Evolutionary conservation across 92 coral and sea anemone species (phyloP).

Genomic region (Umimayanthus chanpuru): DNA sequence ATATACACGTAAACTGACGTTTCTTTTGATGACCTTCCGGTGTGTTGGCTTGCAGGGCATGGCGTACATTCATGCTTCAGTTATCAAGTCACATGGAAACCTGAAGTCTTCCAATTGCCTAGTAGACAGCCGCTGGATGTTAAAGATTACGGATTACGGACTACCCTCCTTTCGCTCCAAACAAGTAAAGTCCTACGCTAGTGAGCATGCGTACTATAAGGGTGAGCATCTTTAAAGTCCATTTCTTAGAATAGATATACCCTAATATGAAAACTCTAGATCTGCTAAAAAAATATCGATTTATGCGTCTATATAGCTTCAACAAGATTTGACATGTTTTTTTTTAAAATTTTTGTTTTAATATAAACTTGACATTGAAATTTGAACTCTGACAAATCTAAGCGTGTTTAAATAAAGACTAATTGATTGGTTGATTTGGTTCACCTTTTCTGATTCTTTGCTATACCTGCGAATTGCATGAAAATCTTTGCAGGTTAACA

Average conservation of each 20-base stretch:
- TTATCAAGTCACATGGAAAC: conserved; percentile 95
- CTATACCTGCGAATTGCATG: neutral
- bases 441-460: no score
- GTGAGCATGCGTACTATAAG: conserved; percentile 79
- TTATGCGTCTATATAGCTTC: no score
- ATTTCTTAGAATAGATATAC: neutral
- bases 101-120: conserved; percentile 93
- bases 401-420: no score
- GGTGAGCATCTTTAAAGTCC: conserved; percentile 44
- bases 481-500: neutral
- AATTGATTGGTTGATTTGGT: no score
- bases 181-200: conserved; percentile 85
- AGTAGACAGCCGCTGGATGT: conserved; percentile 97
- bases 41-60: conserved; percentile 68
- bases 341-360: no score
- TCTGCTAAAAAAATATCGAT: neutral
- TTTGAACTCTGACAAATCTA: no score
- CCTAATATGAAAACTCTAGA: neutral
- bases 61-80: conserved; percentile 88
- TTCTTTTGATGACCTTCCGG: neutral
- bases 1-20: neutral
- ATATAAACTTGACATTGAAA: no score
- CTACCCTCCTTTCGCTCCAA: conserved; percentile 88
- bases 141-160: conserved; percentile 95
- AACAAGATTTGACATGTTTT: no score